Evolutionary conservation across 2,797 vertebrate species (phyloP), one percentile per base, ranked within the genome.

Genomic region (Gallirallus australis): DNA sequence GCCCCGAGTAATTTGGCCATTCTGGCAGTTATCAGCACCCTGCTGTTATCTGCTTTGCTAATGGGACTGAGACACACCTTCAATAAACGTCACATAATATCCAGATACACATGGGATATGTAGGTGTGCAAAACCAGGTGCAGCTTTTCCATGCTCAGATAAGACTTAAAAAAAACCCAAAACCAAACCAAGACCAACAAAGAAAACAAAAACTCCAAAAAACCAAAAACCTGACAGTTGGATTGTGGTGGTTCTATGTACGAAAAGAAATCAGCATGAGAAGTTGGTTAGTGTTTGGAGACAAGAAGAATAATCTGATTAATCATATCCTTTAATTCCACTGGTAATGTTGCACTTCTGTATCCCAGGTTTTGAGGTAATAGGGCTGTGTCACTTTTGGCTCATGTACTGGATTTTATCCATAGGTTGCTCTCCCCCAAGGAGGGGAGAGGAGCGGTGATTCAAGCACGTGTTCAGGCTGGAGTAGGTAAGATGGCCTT

Each of bases 1-100:
- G 61, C 39, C 15, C 8, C 0, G 0, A 6, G 15, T 81, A 40
- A 33, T 71, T 45, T 0, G 0, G 4, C 23, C 10, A 0, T 72
- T 75, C 7, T 48, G 31, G 27, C 8, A 27, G 12, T 68, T 94
- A 77, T 35, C 72, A 60, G 57, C 21, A 21, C 30, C 31, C 77
- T 56, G 31, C 54, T 64, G 50, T 27, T 69, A 6, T 79, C 30
- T 82, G 42, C 31, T 54, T 66, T 76, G 70, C 42, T 75, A 19
- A 61, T n/a, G 4, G 3, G 20, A 59, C 56, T 14, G 48, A 60
- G 82, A 13, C 87, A 89, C 91, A 23, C 89, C 95, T 93, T 97
- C 65, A 0, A 25, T 83, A 94, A 95, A 59, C 1, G 0, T 77
- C 30, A n/a, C 80, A 53, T 78, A 48, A 8, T 33, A 52, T 9